These are phyloP conservation scores for Rugalucina vietnamica DNA, from an alignment of 2,888 invertebrate species.

Conservation along the genomic window DNA sequence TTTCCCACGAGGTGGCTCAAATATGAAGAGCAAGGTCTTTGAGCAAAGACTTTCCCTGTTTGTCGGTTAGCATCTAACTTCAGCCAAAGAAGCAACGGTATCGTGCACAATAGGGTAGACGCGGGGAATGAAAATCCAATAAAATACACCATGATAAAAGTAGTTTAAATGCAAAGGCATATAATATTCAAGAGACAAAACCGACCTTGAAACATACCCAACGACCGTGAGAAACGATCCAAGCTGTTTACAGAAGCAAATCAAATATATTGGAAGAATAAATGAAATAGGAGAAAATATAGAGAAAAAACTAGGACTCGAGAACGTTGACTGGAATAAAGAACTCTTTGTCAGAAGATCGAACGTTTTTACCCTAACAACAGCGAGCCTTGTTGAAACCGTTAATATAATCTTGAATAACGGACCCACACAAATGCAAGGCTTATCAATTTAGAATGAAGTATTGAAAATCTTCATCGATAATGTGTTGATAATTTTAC, in stretches of 20 bases:
- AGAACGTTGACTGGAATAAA: not conserved
- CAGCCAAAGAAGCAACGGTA: too few species aligned
- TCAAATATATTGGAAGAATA: not conserved
- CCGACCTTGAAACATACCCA: too few species aligned
- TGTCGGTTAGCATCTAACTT: too few species aligned
- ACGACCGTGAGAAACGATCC: not conserved
- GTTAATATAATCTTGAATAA: constrained; percentile 28
- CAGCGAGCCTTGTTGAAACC: constrained; percentile 14
- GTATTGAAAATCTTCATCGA: constrained; percentile 50
- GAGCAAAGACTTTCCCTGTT: too few species aligned
- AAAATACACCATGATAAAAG: too few species aligned
- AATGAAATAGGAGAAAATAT: not conserved
- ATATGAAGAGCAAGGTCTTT: too few species aligned
- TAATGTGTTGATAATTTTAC: constrained; percentile 63
- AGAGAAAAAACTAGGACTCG: not conserved
- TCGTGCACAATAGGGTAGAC: too few species aligned
- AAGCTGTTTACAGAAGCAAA: not conserved
- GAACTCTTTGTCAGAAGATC: not conserved
- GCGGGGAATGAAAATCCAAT: too few species aligned
- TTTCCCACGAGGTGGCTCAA: too few species aligned
- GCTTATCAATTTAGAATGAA: constrained; percentile 51
- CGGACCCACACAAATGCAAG: constrained; percentile 27
- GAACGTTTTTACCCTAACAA: not conserved
- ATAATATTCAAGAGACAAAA: too few species aligned
- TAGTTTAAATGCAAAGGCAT: too few species aligned